Evolutionary conservation across 2,797 vertebrate genomes (phyloP).

Genomic region (Sebastes cheni): DNA sequence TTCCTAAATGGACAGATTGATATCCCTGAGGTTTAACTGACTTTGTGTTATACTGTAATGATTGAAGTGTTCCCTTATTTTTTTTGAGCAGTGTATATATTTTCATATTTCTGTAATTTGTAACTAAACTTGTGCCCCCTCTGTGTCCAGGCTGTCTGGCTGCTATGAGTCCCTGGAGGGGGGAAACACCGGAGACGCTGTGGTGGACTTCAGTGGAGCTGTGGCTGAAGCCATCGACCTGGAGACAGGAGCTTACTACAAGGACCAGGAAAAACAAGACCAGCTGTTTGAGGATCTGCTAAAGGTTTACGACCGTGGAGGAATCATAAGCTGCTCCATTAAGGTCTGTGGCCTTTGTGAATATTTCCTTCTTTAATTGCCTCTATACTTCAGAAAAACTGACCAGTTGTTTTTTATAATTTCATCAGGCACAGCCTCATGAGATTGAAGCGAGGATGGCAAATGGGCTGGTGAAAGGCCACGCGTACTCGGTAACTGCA

Average conservation of each 20-base stretch:
- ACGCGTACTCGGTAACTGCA: slow-evolving; percentile 92
- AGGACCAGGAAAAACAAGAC: slow-evolving; percentile 77
- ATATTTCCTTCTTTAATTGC: background rate
- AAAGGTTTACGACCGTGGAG: slow-evolving; percentile 86
- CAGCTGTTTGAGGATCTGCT: slow-evolving; percentile 88
- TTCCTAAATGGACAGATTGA: no score
- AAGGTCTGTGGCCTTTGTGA: slow-evolving; percentile 72
- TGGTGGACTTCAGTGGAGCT: slow-evolving; percentile 95
- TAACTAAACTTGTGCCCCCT: background rate
- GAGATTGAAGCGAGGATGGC: slow-evolving; percentile 81
- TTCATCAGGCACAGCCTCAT: slow-evolving; percentile 74
- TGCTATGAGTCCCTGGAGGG: slow-evolving; percentile 94
- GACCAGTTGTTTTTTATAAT: background rate
- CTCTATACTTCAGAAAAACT: background rate
- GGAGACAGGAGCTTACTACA: slow-evolving; percentile 60
- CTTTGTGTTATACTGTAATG: no score
- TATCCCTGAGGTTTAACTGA: no score
- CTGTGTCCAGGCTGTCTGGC: slow-evolving; percentile 84
- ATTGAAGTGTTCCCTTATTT: no score
- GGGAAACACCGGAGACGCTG: slow-evolving; percentile 91
- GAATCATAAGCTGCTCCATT: slow-evolving; percentile 93
- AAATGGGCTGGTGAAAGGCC: slow-evolving; percentile 88
- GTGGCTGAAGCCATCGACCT: slow-evolving; percentile 88
- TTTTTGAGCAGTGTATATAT: background rate
- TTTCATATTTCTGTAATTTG: background rate